Base-by-base conservation (phyloP, 1,140 invertebrate species). In the Fopius arisanus region DNA sequence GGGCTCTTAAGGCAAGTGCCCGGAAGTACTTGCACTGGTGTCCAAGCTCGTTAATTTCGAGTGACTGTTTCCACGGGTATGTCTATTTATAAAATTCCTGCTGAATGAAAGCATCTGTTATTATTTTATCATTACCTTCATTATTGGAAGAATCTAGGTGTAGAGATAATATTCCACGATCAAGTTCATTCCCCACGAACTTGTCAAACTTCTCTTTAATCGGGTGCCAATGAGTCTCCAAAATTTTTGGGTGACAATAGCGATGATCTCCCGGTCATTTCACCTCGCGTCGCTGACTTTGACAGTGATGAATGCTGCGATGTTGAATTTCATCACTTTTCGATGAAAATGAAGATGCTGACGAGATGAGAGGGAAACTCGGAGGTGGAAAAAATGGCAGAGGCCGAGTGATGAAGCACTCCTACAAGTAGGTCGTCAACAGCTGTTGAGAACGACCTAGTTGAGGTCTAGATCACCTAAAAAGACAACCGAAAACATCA, bases 251-350 rank as follows among this genome's bases (percentile, higher is more conserved):
- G 54, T 26, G 54, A 28, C 54, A 59, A 59, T 28, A 23, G 23
- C 23, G 1, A 26, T 2, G 1, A 7, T 23, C 23, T 29, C 26
- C 33, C 63, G 2, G 6, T 48, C 19, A 72, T 68, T 71, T 75
- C 68, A 59, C 51, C 48, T 74, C 51, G 9, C 51, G 31, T 33
- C 68, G 31, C 75, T 63, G 76, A 74, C 77, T 78, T 78, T 80
- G 83, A 83, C 82, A 83, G 79, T 84, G 83, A 85, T 76, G 78
- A 79, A 84, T 83, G 78, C 51, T 1, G 6, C 54, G 19, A 59
- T 26, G 54, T 26, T 59, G 23, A 41, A 19, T 21, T 82, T 81
- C 75, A 78, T 85, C 80, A 81, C 78, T 78, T 76, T 74, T 66
- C 71, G 70, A 71, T 73, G 23, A 29, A 75, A 7, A 59, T 73